These are phyloP conservation scores for Hermatobates lingyangjiaoensis DNA, from an alignment of 1,140 invertebrate species.

Conservation along the genomic window DNA sequence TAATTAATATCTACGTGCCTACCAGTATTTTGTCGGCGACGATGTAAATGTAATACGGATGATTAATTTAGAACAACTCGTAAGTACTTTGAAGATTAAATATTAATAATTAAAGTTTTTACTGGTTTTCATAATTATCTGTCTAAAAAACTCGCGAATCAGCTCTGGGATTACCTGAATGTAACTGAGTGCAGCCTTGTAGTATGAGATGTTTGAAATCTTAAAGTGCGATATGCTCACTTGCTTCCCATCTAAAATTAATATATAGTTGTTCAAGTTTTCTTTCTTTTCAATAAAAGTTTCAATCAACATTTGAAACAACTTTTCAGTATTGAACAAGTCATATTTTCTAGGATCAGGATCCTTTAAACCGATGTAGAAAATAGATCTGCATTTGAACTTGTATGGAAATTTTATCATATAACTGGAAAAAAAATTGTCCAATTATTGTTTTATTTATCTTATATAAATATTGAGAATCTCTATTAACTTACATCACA, in stretches of 20 bases:
- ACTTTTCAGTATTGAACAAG: slow-evolving; percentile 25
- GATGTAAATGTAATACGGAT: no score
- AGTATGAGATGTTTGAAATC: not conserved
- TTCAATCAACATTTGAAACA: slow-evolving; percentile 15
- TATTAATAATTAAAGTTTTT: not conserved
- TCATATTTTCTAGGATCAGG: slow-evolving; percentile 20
- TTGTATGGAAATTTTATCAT: slow-evolving; percentile 1
- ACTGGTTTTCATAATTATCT: not conserved
- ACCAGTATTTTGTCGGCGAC: no score
- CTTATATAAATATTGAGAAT: no score
- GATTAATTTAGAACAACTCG: no score
- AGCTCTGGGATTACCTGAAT: slow-evolving; percentile 10
- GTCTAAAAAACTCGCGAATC: not conserved
- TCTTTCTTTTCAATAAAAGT: no score
- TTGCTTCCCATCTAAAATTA: slow-evolving; percentile 13
- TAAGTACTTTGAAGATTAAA: no score
- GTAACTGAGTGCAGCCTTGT: slow-evolving; percentile 7
- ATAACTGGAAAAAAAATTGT: slow-evolving; percentile 6
- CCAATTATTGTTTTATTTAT: no score
- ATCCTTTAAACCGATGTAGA: slow-evolving; percentile 11
- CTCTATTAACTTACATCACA: no score
- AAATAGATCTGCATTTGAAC: slow-evolving; percentile 1
- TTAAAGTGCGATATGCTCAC: slow-evolving; percentile 10
- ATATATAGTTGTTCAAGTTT: no score
- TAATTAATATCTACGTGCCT: no score